phyloP scores from a whole-genome alignment of 2,113 vertebrate species.

The Sander lucioperca region DNA sequence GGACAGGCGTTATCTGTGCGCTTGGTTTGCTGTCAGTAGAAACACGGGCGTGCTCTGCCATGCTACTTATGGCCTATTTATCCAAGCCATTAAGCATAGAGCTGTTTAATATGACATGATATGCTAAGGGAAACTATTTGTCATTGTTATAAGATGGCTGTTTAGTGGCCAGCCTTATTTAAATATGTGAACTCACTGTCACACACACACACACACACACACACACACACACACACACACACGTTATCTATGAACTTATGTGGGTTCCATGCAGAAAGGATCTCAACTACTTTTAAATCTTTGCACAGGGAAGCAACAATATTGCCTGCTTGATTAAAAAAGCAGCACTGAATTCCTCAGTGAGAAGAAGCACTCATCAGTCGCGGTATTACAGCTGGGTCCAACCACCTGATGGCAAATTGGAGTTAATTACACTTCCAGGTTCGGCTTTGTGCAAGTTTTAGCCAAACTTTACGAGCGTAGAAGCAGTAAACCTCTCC shows the following conservation, averaged over 20 bases:
- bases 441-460: conserved; percentile 44
- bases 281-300: conserved; percentile 25
- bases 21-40: conserved; percentile 68
- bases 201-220: no score
- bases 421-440: conserved; percentile 59
- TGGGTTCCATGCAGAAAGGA: conserved; percentile 21
- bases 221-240: not conserved
- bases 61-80: conserved; percentile 72
- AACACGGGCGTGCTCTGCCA: conserved; percentile 60
- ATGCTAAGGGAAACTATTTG: conserved; percentile 68
- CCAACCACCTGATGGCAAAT: conserved; percentile 74
- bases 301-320: conserved; percentile 34
- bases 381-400: conserved; percentile 42
- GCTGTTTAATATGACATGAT: conserved; percentile 71
- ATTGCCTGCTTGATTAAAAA: conserved; percentile 68
- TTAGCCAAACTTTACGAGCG: conserved; percentile 41
- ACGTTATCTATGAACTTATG: not conserved
- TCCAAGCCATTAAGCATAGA: conserved; percentile 72
- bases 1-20: conserved; percentile 74
- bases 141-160: conserved; percentile 78
- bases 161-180: conserved; percentile 53
- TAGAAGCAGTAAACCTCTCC: conserved; percentile 15
- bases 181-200: conserved; percentile 39
- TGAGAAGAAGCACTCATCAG: conserved; percentile 52
- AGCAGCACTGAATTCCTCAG: conserved; percentile 48